Conservation (phyloP, 2,888 invertebrate genomes). For the Melieria crassipennis region DNA sequence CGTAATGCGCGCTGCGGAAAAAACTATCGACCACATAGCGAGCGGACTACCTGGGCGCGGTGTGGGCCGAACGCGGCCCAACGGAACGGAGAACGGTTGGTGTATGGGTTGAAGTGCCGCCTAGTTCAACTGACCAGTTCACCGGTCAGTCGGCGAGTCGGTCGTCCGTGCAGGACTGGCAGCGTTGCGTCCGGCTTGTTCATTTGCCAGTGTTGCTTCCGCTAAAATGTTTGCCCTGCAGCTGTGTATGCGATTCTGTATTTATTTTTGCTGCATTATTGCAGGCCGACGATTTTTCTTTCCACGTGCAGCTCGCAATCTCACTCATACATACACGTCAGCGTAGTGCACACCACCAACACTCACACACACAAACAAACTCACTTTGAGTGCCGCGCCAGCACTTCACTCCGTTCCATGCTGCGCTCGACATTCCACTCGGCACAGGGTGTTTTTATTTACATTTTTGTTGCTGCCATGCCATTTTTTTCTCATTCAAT, state of each 20-base stretch:
- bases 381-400: too few species aligned
- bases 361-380: constrained; percentile 15
- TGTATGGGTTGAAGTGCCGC: not conserved
- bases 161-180: not conserved
- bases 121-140: not conserved
- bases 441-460: not conserved
- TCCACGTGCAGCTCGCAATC: constrained; percentile 43
- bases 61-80: too few species aligned
- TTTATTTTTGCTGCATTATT: not conserved
- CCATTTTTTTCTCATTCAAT: too few species aligned
- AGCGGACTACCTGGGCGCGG: not conserved
- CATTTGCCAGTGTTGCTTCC: constrained; percentile 19
- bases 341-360: constrained; percentile 39
- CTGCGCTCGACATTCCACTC: constrained; percentile 43
- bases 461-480: not conserved
- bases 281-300: constrained; percentile 44
- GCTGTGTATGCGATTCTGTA: constrained; percentile 12
- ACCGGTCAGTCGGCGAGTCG: not conserved
- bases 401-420: not conserved
- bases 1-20: constrained; percentile 32
- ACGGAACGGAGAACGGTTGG: too few species aligned
- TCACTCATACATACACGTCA: not conserved
- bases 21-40: constrained; percentile 11
- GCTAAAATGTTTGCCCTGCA: constrained; percentile 12
- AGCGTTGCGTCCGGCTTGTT: constrained; percentile 7